Base-by-base conservation (phyloP, 1,140 invertebrate species). In the Heterodera carotae region DNA sequence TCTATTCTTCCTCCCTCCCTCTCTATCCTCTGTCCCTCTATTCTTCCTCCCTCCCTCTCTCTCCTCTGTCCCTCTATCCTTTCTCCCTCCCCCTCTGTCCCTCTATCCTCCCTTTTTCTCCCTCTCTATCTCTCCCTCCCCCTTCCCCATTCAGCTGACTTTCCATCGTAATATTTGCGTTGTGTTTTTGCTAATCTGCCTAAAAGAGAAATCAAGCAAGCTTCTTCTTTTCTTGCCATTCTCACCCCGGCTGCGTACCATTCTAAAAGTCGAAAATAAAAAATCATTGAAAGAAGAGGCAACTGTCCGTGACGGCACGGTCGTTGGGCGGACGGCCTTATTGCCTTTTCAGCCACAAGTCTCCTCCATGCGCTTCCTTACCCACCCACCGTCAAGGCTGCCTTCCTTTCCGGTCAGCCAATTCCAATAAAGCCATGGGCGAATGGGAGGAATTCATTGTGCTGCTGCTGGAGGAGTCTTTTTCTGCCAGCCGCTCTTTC, bases 391-490 rank as follows among this genome's bases (percentile, higher is more conserved):
- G 10, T 29, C 25, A 34, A 34, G 27, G 62, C 5, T n/a, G n/a
- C n/a, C n/a, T n/a, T n/a, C n/a, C 33, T 66, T 34, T 34, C 27
- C 62, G 62, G 62, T 66, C 62, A 66, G 62, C 62, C 22, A 66
- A 62, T 18, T 66, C 62, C 62, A 66, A 66, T 66, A 66, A 66
- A 66, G 62, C 62, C 62, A 66, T 29, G 62, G 62, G 18, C 8
- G 62, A n/a, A 10, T 66, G 22, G n/a, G 62, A 66, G 27, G 62
- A 66, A 66, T 66, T 66, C 5, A 34, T 34, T 66, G 62, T 6
- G 27, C 8, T 34, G 62, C 27, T 12, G 10, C 12, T 29, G 33
- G 62, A 66, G 62, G 27, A 34, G 3, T 15, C 10, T 22, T 53
- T 18, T 22, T 53, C 48, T 53, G 48, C 48, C 48, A 53, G 48